phyloP scores from a whole-genome alignment of 2,113 vertebrate species.

The Patagioenas fasciata region DNA sequence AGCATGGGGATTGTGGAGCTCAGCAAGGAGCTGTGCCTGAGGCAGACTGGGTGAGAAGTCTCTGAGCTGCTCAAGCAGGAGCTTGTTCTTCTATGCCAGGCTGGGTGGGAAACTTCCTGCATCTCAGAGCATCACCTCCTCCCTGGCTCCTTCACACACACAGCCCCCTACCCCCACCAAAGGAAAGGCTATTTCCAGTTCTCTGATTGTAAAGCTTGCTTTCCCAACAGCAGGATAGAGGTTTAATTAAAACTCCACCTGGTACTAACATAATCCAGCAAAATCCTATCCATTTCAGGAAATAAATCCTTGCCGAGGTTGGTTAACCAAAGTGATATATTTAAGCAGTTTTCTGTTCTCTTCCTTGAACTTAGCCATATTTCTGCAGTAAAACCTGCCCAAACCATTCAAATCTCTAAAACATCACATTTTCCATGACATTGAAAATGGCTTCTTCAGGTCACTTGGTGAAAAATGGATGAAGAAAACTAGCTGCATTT shows the following conservation, averaged over 20 bases:
- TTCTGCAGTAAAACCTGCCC: background rate
- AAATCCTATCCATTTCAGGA: constrained; percentile 18
- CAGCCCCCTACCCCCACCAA: no score
- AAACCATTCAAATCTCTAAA: background rate
- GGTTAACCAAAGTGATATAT: background rate
- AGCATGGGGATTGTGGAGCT: background rate
- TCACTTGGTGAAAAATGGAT: background rate
- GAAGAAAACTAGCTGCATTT: background rate
- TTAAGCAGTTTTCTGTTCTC: background rate
- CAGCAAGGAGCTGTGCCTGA: background rate
- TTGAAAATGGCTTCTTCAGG: background rate
- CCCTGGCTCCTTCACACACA: background rate
- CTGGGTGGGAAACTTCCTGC: background rate
- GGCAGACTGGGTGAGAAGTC: background rate
- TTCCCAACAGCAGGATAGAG: background rate
- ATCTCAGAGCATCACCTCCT: background rate
- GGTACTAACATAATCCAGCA: constrained; percentile 20
- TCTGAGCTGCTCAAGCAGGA: background rate
- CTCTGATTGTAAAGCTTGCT: background rate
- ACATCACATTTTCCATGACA: background rate
- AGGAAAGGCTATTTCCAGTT: background rate
- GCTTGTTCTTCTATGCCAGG: background rate
- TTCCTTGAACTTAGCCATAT: background rate
- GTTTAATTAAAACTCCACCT: constrained; percentile 48
- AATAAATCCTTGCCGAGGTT: background rate